Percentiles rank a stretch among this genome's conserved stretches.
These are phyloP conservation scores for Atlantisia rogersi DNA, from an alignment of 2,113 vertebrate genomes.

Conservation along the genomic window DNA sequence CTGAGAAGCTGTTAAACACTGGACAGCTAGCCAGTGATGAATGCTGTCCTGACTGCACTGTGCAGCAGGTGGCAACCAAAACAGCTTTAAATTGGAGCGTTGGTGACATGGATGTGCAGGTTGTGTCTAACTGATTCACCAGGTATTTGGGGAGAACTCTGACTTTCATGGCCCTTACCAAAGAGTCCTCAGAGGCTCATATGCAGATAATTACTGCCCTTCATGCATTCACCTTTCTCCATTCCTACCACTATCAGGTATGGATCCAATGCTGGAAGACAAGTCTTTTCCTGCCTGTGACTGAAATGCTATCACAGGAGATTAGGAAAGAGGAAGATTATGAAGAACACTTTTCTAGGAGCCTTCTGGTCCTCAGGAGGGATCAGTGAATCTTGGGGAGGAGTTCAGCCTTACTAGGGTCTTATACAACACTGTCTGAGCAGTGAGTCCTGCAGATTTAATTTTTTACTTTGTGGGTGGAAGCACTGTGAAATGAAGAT, in stretches of 20 bases:
- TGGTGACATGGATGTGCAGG: background rate
- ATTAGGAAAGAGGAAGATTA: background rate
- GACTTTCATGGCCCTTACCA: background rate
- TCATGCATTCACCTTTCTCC: background rate
- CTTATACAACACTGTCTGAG: accelerated
- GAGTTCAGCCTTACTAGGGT: background rate
- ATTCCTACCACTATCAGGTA: background rate
- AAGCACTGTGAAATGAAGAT: background rate
- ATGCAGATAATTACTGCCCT: background rate
- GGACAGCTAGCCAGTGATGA: background rate
- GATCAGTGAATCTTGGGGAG: background rate
- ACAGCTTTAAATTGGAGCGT: background rate
- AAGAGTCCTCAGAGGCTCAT: background rate
- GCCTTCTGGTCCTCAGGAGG: background rate
- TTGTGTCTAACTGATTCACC: background rate
- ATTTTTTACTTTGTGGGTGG: background rate
- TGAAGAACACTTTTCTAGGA: background rate
- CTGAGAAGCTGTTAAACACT: background rate
- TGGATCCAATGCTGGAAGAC: background rate
- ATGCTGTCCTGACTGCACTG: background rate
- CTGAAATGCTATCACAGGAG: background rate
- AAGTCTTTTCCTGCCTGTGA: background rate
- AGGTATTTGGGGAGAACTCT: background rate
- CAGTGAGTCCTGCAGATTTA: background rate
- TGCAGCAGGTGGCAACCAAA: background rate